Evolutionary conservation across 2,797 vertebrate genomes (phyloP).

Genomic region (Diglossa cyanea): DNA sequence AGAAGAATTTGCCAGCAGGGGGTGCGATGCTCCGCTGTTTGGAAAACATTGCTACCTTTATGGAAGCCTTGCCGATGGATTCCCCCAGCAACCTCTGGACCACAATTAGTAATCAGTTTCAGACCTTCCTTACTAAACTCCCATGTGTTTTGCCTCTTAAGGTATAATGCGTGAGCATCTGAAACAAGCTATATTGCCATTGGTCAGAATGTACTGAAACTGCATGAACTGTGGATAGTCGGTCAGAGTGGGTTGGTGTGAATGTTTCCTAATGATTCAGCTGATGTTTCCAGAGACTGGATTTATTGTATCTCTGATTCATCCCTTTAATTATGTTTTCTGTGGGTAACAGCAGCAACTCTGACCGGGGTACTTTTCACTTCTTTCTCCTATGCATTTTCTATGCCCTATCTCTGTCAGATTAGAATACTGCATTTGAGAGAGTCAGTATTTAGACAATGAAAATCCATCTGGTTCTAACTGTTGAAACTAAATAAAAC

Average conservation of each 20-base stretch:
- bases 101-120: constrained; percentile 98
- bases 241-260: neutral
- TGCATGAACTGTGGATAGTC: neutral
- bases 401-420: neutral
- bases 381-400: neutral
- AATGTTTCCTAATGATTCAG: neutral
- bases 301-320: neutral
- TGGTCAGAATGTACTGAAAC: neutral
- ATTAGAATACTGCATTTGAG: neutral
- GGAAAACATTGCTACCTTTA: constrained; percentile 96
- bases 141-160: constrained; percentile 95
- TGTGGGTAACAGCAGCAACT: neutral
- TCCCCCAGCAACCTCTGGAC: constrained; percentile 98
- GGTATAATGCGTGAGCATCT: constrained; percentile 74
- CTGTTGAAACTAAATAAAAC: neutral
- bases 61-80: constrained; percentile 99
- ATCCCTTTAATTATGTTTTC: neutral
- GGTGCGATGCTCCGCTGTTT: constrained; percentile 96
- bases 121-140: constrained; percentile 95
- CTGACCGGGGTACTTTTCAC: neutral
- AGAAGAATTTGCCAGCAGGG: constrained; percentile 96
- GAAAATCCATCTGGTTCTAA: neutral
- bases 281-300: neutral
- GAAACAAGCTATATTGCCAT: neutral
- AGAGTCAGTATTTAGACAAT: neutral